These are phyloP conservation scores for Drosophila teissieri DNA, from an alignment of 1,140 invertebrate species.

Conservation along the genomic window DNA sequence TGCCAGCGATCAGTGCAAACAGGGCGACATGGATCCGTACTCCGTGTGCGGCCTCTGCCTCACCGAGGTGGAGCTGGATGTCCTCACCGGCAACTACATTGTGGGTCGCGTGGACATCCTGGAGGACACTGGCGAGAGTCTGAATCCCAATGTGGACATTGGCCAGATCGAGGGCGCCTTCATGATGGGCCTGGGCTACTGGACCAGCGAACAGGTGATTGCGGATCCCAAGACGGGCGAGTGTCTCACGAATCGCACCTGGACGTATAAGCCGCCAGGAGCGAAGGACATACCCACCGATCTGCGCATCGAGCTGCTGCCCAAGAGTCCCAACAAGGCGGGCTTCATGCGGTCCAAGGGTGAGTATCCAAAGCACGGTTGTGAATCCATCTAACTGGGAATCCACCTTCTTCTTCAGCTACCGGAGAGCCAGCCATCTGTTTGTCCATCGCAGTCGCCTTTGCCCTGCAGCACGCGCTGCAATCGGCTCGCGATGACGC, in stretches of 20 bases:
- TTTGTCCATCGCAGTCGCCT: constrained; percentile 87
- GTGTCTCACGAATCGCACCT: constrained; percentile 90
- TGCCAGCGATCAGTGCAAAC: constrained; percentile 86
- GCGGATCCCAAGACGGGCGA: constrained; percentile 88
- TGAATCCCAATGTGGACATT: constrained; percentile 92
- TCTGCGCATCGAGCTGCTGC: constrained; percentile 90
- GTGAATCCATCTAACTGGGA: background rate
- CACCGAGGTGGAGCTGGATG: constrained; percentile 89
- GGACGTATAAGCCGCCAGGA: constrained; percentile 93
- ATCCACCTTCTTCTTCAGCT: constrained; percentile 72
- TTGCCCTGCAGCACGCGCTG: constrained; percentile 91
- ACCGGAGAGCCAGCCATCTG: constrained; percentile 92
- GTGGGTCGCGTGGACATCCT: constrained; percentile 89
- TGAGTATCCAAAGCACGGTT: constrained; percentile 84
- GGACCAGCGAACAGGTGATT: constrained; percentile 89
- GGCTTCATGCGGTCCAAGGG: constrained; percentile 91
- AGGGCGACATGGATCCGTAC: constrained; percentile 80
- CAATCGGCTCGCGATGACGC: constrained; percentile 87
- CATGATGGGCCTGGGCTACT: constrained; percentile 94
- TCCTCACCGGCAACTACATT: constrained; percentile 89
- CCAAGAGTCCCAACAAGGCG: constrained; percentile 89
- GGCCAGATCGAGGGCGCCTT: constrained; percentile 93
- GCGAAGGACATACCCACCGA: constrained; percentile 93
- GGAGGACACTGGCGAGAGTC: constrained; percentile 90
- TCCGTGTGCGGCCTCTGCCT: constrained; percentile 87